A percentile compares a stretch with the other conserved stretches of the same genome.
Evolutionary conservation across 1,140 invertebrate genomes (phyloP).

Genomic region (Drosophila nigrodunni): DNA sequence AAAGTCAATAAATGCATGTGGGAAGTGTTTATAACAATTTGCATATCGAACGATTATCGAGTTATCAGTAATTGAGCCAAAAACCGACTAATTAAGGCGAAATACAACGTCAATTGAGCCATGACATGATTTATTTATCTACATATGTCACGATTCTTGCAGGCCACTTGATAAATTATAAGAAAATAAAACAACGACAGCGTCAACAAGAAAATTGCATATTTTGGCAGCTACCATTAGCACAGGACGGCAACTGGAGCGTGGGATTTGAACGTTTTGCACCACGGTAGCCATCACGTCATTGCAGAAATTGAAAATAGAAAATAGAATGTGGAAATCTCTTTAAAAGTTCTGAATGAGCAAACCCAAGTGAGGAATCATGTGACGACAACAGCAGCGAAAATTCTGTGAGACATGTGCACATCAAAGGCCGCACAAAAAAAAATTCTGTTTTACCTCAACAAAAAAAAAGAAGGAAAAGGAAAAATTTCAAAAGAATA

Average conservation of each 20-base stretch:
- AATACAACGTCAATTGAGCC: slow-evolving; percentile 64
- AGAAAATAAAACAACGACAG: slow-evolving; percentile 4
- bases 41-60: slow-evolving; percentile 37
- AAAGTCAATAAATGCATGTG: slow-evolving; percentile 41
- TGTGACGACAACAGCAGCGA: slow-evolving; percentile 74
- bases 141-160: slow-evolving; percentile 38
- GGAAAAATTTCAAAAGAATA: slow-evolving; percentile 19
- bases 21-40: slow-evolving; percentile 44
- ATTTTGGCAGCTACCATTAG: slow-evolving; percentile 45
- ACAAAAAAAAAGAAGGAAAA: slow-evolving; percentile 25
- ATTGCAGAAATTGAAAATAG: slow-evolving; percentile 54
- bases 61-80: slow-evolving; percentile 50
- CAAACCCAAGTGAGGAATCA: slow-evolving; percentile 62
- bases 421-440: slow-evolving; percentile 65
- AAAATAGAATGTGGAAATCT: slow-evolving; percentile 45
- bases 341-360: slow-evolving; percentile 41
- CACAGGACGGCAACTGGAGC: slow-evolving; percentile 56
- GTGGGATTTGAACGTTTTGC: slow-evolving; percentile 54
- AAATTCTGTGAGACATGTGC: slow-evolving; percentile 65
- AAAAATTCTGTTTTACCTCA: slow-evolving; percentile 64
- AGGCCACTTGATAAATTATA: slow-evolving; percentile 70
- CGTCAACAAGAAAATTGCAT: slow-evolving; percentile 53
- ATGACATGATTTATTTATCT: slow-evolving; percentile 71
- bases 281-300: slow-evolving; percentile 69
- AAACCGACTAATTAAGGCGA: slow-evolving; percentile 42